These are phyloP conservation scores for Porphyrio hochstetteri DNA, from an alignment of 2,113 vertebrate species.

Conservation along the genomic window DNA sequence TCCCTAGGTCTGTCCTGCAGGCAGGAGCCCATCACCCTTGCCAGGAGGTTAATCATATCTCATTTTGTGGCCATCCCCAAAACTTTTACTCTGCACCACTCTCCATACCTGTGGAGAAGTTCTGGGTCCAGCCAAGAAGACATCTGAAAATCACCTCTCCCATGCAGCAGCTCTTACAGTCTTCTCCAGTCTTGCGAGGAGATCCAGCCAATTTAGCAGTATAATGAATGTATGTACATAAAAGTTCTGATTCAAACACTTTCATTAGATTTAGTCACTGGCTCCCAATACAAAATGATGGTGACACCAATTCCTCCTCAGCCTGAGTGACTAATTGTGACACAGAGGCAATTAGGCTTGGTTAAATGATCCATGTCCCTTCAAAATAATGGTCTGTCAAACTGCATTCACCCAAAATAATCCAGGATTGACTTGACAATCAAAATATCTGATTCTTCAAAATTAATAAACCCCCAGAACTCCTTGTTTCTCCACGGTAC, in stretches of 20 bases:
- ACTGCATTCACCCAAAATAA: slow-evolving; percentile 32
- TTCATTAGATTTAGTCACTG: slow-evolving; percentile 49
- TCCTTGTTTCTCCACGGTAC: background rate
- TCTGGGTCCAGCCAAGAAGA: background rate
- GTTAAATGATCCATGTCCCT: slow-evolving; percentile 66
- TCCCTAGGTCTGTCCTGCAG: background rate
- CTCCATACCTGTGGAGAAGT: background rate
- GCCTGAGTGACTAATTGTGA: slow-evolving; percentile 58
- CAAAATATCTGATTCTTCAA: slow-evolving; percentile 57
- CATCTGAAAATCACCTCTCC: background rate
- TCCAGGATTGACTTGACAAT: slow-evolving; percentile 38
- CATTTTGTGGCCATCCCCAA: background rate
- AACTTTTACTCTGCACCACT: background rate
- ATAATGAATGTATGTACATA: background rate
- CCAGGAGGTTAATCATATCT: background rate
- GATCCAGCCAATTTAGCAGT: background rate
- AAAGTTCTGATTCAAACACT: slow-evolving; percentile 40
- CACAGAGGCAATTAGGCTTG: slow-evolving; percentile 54
- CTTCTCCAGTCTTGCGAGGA: background rate
- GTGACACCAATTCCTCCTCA: slow-evolving; percentile 38
- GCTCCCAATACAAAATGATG: slow-evolving; percentile 22
- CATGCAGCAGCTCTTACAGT: background rate
- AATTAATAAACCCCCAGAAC: slow-evolving; percentile 13
- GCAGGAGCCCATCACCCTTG: background rate
- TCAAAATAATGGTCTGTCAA: slow-evolving; percentile 59